phyloP scores from a whole-genome alignment of 1,140 invertebrate genomes.

The Camponotus vicinus region DNA sequence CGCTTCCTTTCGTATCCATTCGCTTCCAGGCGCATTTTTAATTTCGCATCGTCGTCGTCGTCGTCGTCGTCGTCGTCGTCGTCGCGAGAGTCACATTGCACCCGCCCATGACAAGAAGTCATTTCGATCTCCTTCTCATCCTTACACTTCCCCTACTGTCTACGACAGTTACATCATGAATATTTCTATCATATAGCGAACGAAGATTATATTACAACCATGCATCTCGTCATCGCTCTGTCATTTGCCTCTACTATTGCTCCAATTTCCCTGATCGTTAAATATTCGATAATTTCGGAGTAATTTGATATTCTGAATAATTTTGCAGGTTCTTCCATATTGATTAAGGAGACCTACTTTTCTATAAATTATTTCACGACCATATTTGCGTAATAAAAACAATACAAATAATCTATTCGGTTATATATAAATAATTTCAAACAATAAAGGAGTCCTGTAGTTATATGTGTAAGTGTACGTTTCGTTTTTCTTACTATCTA shows the following conservation, averaged over 20 bases:
- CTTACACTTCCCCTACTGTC: not conserved
- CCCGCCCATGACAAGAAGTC: constrained; percentile 61
- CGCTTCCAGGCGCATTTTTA: constrained; percentile 69
- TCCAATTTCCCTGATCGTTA: not conserved
- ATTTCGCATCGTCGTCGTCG: constrained; percentile 69
- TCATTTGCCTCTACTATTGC: not conserved
- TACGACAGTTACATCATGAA: not conserved
- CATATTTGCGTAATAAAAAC: constrained; percentile 20
- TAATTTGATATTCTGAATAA: constrained; percentile 28
- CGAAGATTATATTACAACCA: not conserved
- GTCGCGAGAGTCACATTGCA: constrained; percentile 34
- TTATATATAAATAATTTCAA: constrained; percentile 11
- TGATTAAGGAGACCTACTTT: not conserved
- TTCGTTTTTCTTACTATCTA: not conserved
- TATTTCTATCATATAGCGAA: constrained; percentile 22
- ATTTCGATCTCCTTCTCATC: not conserved
- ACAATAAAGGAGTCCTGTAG: not conserved
- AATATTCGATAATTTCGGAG: constrained; percentile 26
- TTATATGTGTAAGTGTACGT: not conserved
- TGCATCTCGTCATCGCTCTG: not conserved
- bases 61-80: constrained; percentile 29
- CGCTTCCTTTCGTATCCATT: constrained; percentile 65
- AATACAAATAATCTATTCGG: not conserved
- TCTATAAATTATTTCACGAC: not conserved
- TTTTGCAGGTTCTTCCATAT: not conserved